Evolutionary conservation across 2,888 invertebrate species (phyloP), one percentile per base, ranked within the genome.

Genomic region (Lithophane socia): DNA sequence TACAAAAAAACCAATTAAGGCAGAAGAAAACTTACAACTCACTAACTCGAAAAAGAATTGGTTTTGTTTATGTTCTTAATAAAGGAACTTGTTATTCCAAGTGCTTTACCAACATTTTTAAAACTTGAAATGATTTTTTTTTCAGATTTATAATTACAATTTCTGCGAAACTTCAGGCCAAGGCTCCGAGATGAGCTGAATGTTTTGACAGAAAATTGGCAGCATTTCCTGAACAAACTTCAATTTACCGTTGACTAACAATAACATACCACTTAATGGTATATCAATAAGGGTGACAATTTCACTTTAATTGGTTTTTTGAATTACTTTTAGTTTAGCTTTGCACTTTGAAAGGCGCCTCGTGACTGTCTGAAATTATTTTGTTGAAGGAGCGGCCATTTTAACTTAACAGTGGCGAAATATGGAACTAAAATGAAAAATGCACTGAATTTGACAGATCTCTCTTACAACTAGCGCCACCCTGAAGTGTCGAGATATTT

Each of bases 171-270:
- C 85, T 71, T 58, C 80, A 72, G 80, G 75, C 84, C 84, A 86
- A 89, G 87, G 86, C 71, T 71, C 64, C 16, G 54, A 60, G 66
- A 68, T 70, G 72, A 79, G 79, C 75, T 69, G 80, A 86, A 64
- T 87, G 86, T 86, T 88, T 72, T 89, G 88, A 90, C 87, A 85
- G 82, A 79, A 78, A 82, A 81, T 90, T 90, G 90, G 90, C 90
- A 88, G 52, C 83, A 80, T 74, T 78, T 76, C 77, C 75, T 73
- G 29, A 80, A 82, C 88, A 71, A 82, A 73, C 24, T 74, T 79
- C 0, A 21, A n/a, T 76, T 60, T 87, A 68, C 83, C 13, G 80
- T 71, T 75, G 24, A 65, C 63, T 68, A 47, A 71, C 21, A 60
- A 66, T 66, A 44, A 61, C 24, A 44, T 54, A 16, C 18, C 4